Evolutionary conservation across 1,140 invertebrate genomes (phyloP).

Genomic region (Atta colombica): DNA sequence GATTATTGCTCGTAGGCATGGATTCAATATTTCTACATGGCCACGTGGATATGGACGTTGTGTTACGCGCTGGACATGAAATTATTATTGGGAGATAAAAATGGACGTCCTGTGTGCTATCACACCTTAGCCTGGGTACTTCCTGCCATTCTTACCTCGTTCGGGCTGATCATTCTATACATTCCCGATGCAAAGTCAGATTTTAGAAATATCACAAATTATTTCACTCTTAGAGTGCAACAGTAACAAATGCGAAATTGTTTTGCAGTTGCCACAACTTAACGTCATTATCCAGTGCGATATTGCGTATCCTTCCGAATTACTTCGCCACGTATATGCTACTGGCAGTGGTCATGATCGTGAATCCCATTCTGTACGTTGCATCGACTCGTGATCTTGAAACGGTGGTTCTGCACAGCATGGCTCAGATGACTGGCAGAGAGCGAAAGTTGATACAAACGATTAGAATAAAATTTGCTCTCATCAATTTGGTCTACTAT

Average conservation of each 20-base stretch:
- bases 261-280: conserved; percentile 91
- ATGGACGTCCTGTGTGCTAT: conserved; percentile 88
- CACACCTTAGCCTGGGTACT: conserved; percentile 91
- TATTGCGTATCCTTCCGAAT: conserved; percentile 92
- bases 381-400: conserved; percentile 89
- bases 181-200: conserved; percentile 92
- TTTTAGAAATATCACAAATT: neutral
- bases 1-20: conserved; percentile 89
- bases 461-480: conserved; percentile 91
- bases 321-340: conserved; percentile 92
- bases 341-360: conserved; percentile 91
- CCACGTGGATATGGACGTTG: conserved; percentile 94
- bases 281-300: conserved; percentile 87
- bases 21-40: conserved; percentile 94
- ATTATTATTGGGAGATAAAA: conserved; percentile 88
- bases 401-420: conserved; percentile 88
- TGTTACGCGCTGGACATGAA: conserved; percentile 94
- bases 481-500: conserved; percentile 93
- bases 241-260: conserved; percentile 45
- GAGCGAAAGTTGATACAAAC: conserved; percentile 91
- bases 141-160: conserved; percentile 89
- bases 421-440: conserved; percentile 90
- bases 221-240: neutral
- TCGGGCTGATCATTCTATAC: conserved; percentile 91
- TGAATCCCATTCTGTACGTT: conserved; percentile 91